A percentile compares a stretch with the other conserved stretches of the same genome.
Evolutionary conservation across 2,888 invertebrate genomes (phyloP).

Genomic region (Epirrhoe alternata): DNA sequence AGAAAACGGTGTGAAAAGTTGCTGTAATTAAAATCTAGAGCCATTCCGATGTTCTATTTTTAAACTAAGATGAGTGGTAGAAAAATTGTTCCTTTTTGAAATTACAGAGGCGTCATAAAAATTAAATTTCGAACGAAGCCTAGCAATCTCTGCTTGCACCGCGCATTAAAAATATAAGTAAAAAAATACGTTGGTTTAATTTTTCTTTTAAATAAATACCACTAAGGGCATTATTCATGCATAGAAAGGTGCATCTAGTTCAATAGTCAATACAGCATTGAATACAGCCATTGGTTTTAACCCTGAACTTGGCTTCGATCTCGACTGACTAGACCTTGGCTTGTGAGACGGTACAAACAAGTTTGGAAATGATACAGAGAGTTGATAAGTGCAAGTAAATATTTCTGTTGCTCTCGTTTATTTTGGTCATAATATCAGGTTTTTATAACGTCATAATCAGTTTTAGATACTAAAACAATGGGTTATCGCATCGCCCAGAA

Average conservation of each 20-base stretch:
- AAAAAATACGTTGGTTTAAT: no score
- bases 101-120: no score
- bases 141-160: no score
- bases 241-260: background rate
- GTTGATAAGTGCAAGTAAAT: background rate
- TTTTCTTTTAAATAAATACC: no score
- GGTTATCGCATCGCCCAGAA: background rate
- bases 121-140: no score
- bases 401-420: background rate
- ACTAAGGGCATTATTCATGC: background rate
- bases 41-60: no score
- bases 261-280: no score
- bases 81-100: no score
- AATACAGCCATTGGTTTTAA: slow-evolving; percentile 2
- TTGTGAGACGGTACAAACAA: slow-evolving; percentile 11
- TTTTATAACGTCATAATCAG: background rate
- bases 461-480: background rate
- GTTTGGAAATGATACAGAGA: slow-evolving; percentile 9
- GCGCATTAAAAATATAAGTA: no score
- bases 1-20: background rate
- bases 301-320: slow-evolving; percentile 19
- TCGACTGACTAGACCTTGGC: slow-evolving; percentile 16
- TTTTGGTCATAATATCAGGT: background rate
- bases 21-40: background rate
- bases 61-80: no score